Percentiles rank a stretch among this genome's conserved stretches.
Conservation (phyloP, 2,888 invertebrate genomes). For the Drosophila lutescens region DNA sequence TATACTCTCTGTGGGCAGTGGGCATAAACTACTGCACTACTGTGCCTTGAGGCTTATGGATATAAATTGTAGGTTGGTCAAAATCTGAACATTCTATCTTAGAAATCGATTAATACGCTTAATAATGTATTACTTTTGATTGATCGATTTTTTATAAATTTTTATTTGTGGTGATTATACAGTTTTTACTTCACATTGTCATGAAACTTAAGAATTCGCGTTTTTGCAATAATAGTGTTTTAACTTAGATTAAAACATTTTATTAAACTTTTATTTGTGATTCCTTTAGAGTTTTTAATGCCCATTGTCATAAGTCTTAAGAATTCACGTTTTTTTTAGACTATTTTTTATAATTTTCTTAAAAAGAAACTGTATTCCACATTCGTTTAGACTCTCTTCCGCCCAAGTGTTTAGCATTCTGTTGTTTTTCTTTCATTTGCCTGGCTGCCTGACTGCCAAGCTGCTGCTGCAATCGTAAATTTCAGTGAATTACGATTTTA, state of each 20-base stretch:
- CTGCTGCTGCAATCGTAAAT: constrained; percentile 70
- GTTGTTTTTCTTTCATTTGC: constrained; percentile 13
- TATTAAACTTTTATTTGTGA: no score
- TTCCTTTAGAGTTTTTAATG: no score
- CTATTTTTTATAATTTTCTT: no score
- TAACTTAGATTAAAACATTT: no score
- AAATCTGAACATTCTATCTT: no score
- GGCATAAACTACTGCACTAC: neutral
- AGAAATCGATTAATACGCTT: neutral
- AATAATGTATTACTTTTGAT: no score
- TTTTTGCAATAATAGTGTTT: no score
- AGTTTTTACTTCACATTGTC: rapidly evolving
- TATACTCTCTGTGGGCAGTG: constrained; percentile 8
- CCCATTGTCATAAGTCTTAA: neutral
- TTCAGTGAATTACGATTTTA: constrained; percentile 72
- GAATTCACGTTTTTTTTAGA: neutral
- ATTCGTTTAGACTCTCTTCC: neutral
- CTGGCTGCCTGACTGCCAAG: constrained; percentile 30
- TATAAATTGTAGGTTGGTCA: neutral
- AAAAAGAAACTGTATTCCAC: neutral
- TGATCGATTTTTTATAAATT: neutral
- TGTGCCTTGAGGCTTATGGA: neutral
- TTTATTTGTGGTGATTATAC: neutral
- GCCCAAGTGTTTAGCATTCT: constrained; percentile 32
- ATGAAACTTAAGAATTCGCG: neutral